A percentile compares a stretch with the other conserved stretches of the same genome.
Evolutionary conservation across 2,797 vertebrate species (phyloP).

Genomic region (Microhierax caerulescens): DNA sequence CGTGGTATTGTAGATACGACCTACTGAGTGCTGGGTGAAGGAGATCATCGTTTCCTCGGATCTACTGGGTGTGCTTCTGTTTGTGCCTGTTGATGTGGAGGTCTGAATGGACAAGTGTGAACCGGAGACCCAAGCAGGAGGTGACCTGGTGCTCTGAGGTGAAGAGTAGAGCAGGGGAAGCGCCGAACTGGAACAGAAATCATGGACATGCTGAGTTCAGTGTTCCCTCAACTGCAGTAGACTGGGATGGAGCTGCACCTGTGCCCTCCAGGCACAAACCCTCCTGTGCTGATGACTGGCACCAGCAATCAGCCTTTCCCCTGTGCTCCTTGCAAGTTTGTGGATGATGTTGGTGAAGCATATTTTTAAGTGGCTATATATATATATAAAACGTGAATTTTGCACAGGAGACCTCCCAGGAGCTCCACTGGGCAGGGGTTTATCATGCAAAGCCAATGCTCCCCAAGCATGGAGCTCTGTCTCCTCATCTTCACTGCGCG

Average conservation of each 20-base stretch:
- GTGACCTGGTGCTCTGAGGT: not conserved
- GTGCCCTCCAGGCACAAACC: fast-evolving
- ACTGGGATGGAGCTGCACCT: fast-evolving
- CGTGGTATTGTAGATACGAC: not conserved
- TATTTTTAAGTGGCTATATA: not conserved
- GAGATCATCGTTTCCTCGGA: not conserved
- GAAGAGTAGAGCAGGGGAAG: not conserved
- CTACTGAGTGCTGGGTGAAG: not conserved
- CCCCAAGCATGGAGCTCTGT: not conserved
- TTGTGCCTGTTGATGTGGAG: fast-evolving
- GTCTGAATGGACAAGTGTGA: not conserved
- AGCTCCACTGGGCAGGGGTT: not conserved
- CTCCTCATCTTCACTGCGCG: fast-evolving
- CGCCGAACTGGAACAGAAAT: not conserved
- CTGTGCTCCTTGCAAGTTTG: not conserved
- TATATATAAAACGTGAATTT: not conserved
- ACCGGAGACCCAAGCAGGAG: not conserved
- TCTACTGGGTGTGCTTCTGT: not conserved
- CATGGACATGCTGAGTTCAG: fast-evolving
- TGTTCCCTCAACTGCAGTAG: fast-evolving
- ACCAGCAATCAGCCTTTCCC: not conserved
- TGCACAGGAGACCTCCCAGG: not conserved
- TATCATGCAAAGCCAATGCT: not conserved
- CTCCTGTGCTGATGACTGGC: not conserved
- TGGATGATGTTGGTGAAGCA: fast-evolving